Evolutionary conservation across 2,113 vertebrate genomes (phyloP).

Genomic region (Eudyptes chrysolophus): DNA sequence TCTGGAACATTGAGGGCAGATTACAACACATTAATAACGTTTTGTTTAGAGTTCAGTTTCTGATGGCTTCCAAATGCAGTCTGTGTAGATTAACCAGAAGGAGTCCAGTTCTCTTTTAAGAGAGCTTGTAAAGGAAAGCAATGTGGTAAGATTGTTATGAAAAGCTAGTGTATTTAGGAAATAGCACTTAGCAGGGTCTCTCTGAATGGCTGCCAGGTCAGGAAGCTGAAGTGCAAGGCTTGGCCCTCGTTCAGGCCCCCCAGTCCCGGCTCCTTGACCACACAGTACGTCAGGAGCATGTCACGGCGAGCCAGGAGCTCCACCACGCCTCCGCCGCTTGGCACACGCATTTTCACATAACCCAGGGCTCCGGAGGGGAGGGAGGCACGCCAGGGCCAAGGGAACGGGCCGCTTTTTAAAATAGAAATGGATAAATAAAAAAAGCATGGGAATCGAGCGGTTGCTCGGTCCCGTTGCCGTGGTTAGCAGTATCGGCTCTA

Average conservation of each 20-base stretch:
- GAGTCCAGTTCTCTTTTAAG: constrained; percentile 83
- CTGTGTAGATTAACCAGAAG: constrained; percentile 88
- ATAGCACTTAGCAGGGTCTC: constrained; percentile 90
- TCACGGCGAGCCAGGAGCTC: constrained; percentile 71
- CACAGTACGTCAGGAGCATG: constrained; percentile 81
- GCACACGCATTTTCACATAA: constrained; percentile 91
- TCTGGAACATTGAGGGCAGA: constrained; percentile 90
- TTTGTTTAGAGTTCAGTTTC: constrained; percentile 96
- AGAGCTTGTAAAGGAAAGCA: constrained; percentile 87
- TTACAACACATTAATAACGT: constrained; percentile 91
- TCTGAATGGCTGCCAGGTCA: constrained; percentile 92
- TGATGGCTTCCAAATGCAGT: constrained; percentile 92
- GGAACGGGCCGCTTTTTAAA: constrained; percentile 77
- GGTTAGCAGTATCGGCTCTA: background rate
- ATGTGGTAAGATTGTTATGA: constrained; percentile 91
- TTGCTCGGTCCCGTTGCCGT: constrained; percentile 62
- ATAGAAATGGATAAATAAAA: constrained; percentile 89
- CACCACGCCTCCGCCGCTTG: constrained; percentile 75
- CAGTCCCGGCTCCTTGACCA: constrained; percentile 82
- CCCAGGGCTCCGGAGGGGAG: constrained; percentile 85
- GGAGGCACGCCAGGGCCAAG: constrained; percentile 75
- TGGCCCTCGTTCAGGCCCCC: constrained; percentile 83
- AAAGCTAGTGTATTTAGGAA: constrained; percentile 91
- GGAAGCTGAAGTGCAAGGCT: constrained; percentile 91
- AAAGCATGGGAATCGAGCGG: constrained; percentile 86